Base-by-base conservation (phyloP, 2,113 vertebrate species). In the Scartelaos histophorus region DNA sequence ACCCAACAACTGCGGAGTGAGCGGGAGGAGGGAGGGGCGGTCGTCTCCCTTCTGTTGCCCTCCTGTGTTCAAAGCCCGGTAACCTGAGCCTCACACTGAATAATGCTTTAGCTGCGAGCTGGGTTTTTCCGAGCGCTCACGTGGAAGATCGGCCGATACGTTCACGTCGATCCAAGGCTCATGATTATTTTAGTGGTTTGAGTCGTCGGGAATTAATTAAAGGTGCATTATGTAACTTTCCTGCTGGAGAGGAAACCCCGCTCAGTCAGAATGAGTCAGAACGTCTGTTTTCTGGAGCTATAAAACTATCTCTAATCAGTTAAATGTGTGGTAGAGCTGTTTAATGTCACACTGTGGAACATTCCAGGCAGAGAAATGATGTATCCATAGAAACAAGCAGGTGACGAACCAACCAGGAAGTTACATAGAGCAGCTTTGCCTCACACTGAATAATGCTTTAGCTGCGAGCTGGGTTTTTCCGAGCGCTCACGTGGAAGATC, bases 21-120 rank as follows among this genome's bases (percentile, higher is more conserved):
- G 38, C 67, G 53, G 13, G 67, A 43, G 16, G 53, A 24, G 53
- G 45, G 62, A 21, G 67, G 45, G 60, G 71, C 56, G 47, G 43
- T 60, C 71, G 69, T 64, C 66, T 74, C 71, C 78, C 71, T 70
- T 76, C 68, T 77, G 73, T 56, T 79, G 19, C n/a, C 29, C 64
- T 70, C 24, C 72, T 13, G 67, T 62, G 64, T 62, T 67, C 54
- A 54, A 25, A 46, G 16, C 64, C 43, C 46, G 38, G 79, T 85
- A 85, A 88, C 71, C 56, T 82, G 77, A 80, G 67, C 70, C 22
- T 3, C 2, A 22, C n/a, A 21, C 65, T 66, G 65, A 47, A 66
- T 66, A 66, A 66, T 16, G 45, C 65, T 22, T 24, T 5, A 21
- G 45, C 73, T 65, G 15, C 22, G 13, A 53, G 38, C 71, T 49